Conservation (phyloP, 2,888 invertebrate species). For the Drosophila nr. perissopoda region DNA sequence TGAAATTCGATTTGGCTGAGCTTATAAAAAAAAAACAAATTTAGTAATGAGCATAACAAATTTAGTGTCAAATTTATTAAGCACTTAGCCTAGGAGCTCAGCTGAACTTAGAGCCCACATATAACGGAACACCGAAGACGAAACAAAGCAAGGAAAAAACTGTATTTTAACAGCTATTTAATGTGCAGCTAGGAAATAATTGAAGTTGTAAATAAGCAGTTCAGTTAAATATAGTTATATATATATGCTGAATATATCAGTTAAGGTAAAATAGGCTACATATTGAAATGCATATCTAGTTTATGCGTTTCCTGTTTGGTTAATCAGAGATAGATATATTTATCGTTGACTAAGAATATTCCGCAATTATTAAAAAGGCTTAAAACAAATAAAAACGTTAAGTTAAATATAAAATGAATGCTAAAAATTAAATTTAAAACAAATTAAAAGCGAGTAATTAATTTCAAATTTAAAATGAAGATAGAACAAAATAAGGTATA, state of each 20-base stretch:
- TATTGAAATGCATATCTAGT: neutral
- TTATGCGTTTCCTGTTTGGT: neutral
- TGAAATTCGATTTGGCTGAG: slow-evolving; percentile 13
- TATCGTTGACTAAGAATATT: neutral
- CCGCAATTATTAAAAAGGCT: neutral
- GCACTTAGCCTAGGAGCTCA: neutral
- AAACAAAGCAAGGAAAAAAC: neutral
- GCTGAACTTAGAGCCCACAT: neutral
- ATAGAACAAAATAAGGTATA: neutral
- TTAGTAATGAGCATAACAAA: slow-evolving; percentile 2
- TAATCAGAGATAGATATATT: neutral
- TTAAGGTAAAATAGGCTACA: neutral
- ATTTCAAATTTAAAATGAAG: neutral
- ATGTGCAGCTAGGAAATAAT: neutral
- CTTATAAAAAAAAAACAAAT: neutral
- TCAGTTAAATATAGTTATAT: neutral
- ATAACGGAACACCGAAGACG: too few species aligned
- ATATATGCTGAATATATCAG: neutral
- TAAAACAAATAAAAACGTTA: neutral
- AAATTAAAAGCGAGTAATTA: neutral
- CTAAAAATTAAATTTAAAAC: neutral
- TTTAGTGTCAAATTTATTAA: slow-evolving; percentile 7
- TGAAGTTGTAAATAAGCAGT: neutral
- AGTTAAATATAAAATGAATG: neutral
- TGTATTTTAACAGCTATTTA: neutral